Evolutionary conservation across 2,113 vertebrate genomes (phyloP), one percentile per base, ranked within the genome.

Genomic region (Myxocyprinus asiaticus): DNA sequence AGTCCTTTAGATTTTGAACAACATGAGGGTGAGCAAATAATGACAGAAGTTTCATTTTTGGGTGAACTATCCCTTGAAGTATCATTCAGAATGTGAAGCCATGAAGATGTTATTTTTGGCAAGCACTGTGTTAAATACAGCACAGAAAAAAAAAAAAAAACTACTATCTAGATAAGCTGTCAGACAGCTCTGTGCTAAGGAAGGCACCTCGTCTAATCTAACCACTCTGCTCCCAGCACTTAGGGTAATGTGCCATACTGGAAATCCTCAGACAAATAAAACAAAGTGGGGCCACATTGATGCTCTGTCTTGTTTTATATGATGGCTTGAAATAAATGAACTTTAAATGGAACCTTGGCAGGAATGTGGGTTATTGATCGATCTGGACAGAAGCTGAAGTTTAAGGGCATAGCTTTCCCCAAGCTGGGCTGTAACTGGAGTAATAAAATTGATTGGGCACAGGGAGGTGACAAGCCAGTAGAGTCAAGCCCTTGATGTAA

Each of bases 401-500:
- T 94, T 94, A 93, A 94, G 92, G 92, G 91, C 92, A 93, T 88
- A 88, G 91, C 92, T 92, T 90, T 91, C 87, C 88, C 82, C 83
- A 85, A 89, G 88, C 90, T 86, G 81, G 90, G 89, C 91, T 93
- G 92, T 94, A 94, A 94, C 93, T 89, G 85, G 91, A 94, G 93
- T 93, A 94, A 94, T 93, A 92, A 94, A 93, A 94, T 94, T 94
- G 93, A 94, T 94, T 93, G 93, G 93, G 89, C 91, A 89, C 80
- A 83, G 91, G 90, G 89, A 93, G 92, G 93, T 94, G 93, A 93
- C 93, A 93, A 93, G 91, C 90, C 91, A 91, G 91, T 87, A 89
- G 92, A 94, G 93, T 94, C 93, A 92, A 93, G 93, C 91, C 92
- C 93, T 93, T 93, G 92, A 93, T 93, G 93, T 93, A 93, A 93